Evolutionary conservation across 2,113 vertebrate genomes (phyloP).

Genomic region (Proteles cristata): DNA sequence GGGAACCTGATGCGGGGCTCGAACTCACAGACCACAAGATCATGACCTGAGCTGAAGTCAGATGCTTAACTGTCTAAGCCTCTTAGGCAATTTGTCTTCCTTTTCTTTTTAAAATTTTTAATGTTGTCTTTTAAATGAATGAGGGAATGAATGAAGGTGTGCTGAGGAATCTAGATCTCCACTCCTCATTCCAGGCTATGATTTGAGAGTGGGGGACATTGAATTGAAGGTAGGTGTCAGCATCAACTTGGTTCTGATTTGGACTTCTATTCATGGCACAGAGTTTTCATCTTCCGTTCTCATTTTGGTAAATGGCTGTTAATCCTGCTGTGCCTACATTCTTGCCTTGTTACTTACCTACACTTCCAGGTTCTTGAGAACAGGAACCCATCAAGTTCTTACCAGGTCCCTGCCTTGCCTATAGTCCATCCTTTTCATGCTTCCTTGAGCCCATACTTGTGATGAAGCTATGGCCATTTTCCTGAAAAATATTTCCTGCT

Average conservation of each 20-base stretch:
- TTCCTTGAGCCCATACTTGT: neutral
- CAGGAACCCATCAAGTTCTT: neutral
- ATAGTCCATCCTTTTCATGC: neutral
- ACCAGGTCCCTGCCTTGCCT: neutral
- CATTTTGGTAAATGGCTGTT: neutral
- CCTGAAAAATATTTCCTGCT: neutral
- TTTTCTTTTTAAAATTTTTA: no score
- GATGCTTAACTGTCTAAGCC: no score
- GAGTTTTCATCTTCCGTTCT: neutral
- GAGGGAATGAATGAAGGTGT: neutral
- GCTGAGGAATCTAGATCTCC: neutral
- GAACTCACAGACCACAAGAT: no score
- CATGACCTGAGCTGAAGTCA: no score
- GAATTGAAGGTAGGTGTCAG: neutral
- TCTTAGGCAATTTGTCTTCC: no score
- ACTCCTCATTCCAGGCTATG: neutral
- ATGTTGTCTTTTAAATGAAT: neutral
- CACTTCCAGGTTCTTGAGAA: no score
- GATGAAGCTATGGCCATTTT: neutral
- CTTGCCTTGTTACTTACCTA: neutral
- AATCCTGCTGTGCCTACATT: neutral
- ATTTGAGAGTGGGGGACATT: neutral
- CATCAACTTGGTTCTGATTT: neutral
- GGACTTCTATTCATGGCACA: neutral
- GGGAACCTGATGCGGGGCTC: no score